A percentile compares a stretch with the other conserved stretches of the same genome.
phyloP scores from a whole-genome alignment of 2,888 invertebrate genomes.

The Tachystola acroxantha region DNA sequence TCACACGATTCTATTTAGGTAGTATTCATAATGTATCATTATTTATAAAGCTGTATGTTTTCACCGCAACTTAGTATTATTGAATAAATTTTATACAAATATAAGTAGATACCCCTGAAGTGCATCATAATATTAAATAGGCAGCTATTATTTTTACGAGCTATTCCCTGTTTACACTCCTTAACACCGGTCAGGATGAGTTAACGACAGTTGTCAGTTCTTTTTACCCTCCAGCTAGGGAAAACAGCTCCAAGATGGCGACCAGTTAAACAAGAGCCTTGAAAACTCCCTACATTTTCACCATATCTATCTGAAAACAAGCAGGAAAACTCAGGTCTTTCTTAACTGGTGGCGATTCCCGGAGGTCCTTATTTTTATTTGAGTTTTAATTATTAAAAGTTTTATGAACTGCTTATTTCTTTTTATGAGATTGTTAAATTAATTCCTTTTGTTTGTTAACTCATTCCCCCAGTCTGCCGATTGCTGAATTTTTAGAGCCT shows the following conservation, averaged over 20 bases:
- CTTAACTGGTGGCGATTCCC: conserved; percentile 34
- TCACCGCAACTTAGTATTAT: too few species aligned
- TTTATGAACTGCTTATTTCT: conserved; percentile 76
- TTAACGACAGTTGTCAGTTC: conserved; percentile 72
- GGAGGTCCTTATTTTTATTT: conserved; percentile 64
- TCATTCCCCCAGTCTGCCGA: conserved; percentile 41
- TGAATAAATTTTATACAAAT: too few species aligned
- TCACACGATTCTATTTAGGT: too few species aligned
- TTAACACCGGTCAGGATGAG: conserved; percentile 61
- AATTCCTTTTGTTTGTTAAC: conserved; percentile 72
- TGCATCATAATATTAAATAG: conserved; percentile 33
- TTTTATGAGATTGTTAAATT: conserved; percentile 74
- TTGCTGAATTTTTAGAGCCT: conserved; percentile 5
- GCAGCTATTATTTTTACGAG: conserved; percentile 53
- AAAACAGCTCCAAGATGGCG: conserved; percentile 35
- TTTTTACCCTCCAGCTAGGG: conserved; percentile 51
- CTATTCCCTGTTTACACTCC: conserved; percentile 61
- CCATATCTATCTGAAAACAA: conserved; percentile 3
- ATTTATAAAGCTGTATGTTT: too few species aligned
- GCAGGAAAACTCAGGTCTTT: conserved; percentile 22
- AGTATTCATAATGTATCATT: too few species aligned
- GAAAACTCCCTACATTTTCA: conserved; percentile 13
- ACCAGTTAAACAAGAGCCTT: conserved; percentile 38
- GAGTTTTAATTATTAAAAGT: conserved; percentile 76
- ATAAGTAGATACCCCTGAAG: too few species aligned